A percentile compares a stretch with the other conserved stretches of the same genome.
These are phyloP conservation scores for Pagetopsis macropterus DNA, from an alignment of 2,797 vertebrate species.

Conservation along the genomic window DNA sequence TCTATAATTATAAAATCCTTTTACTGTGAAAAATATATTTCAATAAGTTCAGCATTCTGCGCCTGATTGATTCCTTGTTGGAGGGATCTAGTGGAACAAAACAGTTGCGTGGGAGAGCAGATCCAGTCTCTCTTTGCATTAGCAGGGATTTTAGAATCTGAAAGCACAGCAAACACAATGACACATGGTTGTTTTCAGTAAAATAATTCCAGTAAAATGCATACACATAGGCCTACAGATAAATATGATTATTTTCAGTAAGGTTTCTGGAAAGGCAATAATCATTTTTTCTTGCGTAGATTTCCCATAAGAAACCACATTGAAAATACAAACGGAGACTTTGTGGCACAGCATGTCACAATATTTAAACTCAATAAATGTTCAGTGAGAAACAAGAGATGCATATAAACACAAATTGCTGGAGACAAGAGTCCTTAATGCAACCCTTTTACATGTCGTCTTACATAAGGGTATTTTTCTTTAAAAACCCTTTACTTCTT, in stretches of 20 bases:
- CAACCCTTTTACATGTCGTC: neutral
- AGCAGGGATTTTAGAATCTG: constrained; percentile 32
- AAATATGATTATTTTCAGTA: constrained; percentile 13
- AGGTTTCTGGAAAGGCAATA: neutral
- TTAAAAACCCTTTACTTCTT: neutral
- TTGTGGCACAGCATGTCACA: neutral
- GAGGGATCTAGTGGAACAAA: constrained; percentile 42
- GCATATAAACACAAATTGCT: neutral
- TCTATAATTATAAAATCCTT: constrained; percentile 62
- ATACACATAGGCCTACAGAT: too few relatives aligned
- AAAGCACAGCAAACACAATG: neutral
- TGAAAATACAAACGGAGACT: neutral
- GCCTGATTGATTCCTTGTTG: constrained; percentile 55
- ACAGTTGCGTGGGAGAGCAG: constrained; percentile 48
- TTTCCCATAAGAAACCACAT: neutral
- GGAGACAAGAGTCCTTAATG: neutral
- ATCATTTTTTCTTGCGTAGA: neutral
- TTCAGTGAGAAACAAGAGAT: neutral
- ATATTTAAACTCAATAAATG: too few relatives aligned
- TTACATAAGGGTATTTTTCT: neutral
- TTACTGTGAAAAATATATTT: constrained; percentile 49
- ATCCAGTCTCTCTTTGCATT: constrained; percentile 45
- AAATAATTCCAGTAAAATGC: too few relatives aligned
- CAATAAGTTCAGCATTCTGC: constrained; percentile 31
- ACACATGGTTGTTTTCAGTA: neutral